Base-by-base conservation (phyloP, 2,888 invertebrate species). In the Aleiodes leptofemur region DNA sequence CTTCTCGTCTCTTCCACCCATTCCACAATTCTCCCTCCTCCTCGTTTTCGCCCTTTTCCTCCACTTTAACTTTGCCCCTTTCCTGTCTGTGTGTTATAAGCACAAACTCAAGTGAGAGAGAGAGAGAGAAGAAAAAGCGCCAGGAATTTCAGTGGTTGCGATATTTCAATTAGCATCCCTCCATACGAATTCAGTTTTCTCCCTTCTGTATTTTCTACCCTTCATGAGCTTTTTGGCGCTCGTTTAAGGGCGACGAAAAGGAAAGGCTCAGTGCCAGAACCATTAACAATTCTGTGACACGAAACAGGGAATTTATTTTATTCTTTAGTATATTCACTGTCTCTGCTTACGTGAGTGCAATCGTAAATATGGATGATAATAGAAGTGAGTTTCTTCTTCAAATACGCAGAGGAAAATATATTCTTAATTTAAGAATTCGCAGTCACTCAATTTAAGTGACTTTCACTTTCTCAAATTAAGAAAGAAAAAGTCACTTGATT, bases 81-180 rank as follows among this genome's bases (percentile, higher is more conserved):
- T 69, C 56, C 23, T 31, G 51, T 43, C 43, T 11, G 9, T 7
- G 9, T 43, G 43, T 43, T 43, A 43, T 43, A 43, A 34, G 8
- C 31, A 11, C 43, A 43, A 43, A 43, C 43, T 43, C 43, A 8
- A 43, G n/a, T n/a, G 48, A 61, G 66, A 48, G 69, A 69, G 80
- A 78, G 77, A 76, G 77, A 82, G 80, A 84, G 64, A 34, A 76
- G 72, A 66, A 74, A 34, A 56, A 81, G 82, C 83, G 86, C 86
- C 87, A 86, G 86, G 86, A 85, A 86, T 87, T 87, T 86, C 84
- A 84, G 83, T 82, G 84, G 83, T 84, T 84, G 85, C 87, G 83
- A 87, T 88, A 88, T 87, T 88, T 88, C 87, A 88, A 88, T 88
- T 89, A 87, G 87, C 85, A 84, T 84, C 83, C 81, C 71, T 57